Percentiles rank a stretch among this genome's conserved stretches.
Evolutionary conservation across 2,113 vertebrate species (phyloP).

Genomic region (Pseudolaguvia tuberculata): DNA sequence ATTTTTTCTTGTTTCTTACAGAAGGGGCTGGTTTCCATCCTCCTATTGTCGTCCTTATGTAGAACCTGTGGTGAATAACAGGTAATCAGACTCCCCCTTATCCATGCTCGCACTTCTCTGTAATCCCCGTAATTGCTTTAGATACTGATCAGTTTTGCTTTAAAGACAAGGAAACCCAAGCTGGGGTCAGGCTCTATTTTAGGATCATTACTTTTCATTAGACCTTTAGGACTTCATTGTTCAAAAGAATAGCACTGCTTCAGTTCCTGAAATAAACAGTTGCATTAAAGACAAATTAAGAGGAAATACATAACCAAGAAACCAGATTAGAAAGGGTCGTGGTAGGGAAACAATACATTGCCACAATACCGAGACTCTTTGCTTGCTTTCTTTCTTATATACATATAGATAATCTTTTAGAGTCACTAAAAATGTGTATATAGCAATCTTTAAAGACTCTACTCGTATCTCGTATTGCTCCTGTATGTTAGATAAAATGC

Average conservation of each 20-base stretch:
- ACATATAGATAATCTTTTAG: too few relatives aligned
- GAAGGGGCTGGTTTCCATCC: constrained; percentile 95
- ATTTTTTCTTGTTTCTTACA: constrained; percentile 57
- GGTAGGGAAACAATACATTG: background rate
- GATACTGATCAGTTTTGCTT: constrained; percentile 40
- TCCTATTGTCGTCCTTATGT: constrained; percentile 79
- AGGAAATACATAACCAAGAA: constrained; percentile 19
- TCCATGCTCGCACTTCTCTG: constrained; percentile 31
- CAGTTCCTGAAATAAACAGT: background rate
- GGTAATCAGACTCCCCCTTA: constrained; percentile 59
- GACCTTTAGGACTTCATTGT: constrained; percentile 35
- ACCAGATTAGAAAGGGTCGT: background rate
- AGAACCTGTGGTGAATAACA: constrained; percentile 74
- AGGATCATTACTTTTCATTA: constrained; percentile 17
- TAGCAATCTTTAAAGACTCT: background rate
- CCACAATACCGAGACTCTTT: too few relatives aligned
- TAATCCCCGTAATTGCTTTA: constrained; percentile 44
- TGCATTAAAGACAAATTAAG: background rate
- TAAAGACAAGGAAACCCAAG: constrained; percentile 39
- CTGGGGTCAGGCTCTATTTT: constrained; percentile 40
- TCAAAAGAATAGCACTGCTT: background rate
- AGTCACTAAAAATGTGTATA: background rate
- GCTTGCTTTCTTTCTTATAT: too few relatives aligned
- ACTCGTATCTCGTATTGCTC: background rate
- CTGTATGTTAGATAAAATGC: background rate